phyloP scores from a whole-genome alignment of 2,888 invertebrate species.

The Mimumesa dahlbomi region DNA sequence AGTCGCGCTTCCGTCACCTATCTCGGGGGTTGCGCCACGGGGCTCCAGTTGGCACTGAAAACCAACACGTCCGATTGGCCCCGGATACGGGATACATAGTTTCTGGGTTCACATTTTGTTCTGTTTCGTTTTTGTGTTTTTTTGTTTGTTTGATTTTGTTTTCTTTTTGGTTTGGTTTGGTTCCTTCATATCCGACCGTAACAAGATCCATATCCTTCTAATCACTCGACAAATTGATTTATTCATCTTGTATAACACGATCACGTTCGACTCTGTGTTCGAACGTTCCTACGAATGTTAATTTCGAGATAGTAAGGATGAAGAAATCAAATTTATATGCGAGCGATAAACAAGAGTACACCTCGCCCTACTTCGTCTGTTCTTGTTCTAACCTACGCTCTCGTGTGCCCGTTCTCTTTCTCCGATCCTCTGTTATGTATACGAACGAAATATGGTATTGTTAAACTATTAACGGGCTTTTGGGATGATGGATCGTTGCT shows the following conservation, averaged over 20 bases:
- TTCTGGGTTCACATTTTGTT: conserved; percentile 5
- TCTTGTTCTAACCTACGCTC: conserved; percentile 18
- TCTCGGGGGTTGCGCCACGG: conserved; percentile 68
- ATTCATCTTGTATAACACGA: no score
- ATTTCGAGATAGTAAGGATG: neutral
- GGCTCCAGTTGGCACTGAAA: conserved; percentile 73
- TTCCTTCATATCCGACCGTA: no score
- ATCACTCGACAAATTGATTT: no score
- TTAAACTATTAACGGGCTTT: neutral
- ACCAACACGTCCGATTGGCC: conserved; percentile 72
- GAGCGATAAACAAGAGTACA: neutral
- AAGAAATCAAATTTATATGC: no score
- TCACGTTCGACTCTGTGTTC: no score
- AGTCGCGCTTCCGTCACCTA: conserved; percentile 75
- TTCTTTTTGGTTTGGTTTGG: neutral
- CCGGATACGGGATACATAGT: conserved; percentile 55
- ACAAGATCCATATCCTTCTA: no score
- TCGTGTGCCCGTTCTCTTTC: conserved; percentile 16
- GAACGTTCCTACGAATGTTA: no score
- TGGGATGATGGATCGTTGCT: conserved; percentile 21
- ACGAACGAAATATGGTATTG: neutral
- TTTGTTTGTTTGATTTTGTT: neutral
- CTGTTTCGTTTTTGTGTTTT: conserved; percentile 5
- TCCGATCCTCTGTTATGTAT: no score
- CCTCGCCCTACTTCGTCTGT: conserved; percentile 12